phyloP scores from a whole-genome alignment of 2,888 invertebrate species.

The Coelopa pilipes region DNA sequence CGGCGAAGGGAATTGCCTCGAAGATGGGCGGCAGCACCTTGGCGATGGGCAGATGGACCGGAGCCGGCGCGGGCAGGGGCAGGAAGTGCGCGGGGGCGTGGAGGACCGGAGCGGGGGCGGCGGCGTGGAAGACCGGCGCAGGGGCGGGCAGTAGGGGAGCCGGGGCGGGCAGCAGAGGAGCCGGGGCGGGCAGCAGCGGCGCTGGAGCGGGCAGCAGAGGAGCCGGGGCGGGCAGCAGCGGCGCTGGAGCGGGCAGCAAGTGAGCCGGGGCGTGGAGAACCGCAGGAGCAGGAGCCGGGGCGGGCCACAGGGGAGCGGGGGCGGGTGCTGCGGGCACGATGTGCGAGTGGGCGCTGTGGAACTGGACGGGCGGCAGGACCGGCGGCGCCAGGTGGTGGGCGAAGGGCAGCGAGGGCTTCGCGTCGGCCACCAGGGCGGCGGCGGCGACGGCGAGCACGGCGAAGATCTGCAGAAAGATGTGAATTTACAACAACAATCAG shows the following conservation, averaged over 20 bases:
- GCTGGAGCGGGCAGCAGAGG: slow-evolving; percentile 39
- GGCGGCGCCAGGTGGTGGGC: slow-evolving; percentile 51
- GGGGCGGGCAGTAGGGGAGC: slow-evolving; percentile 41
- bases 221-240: slow-evolving; percentile 39
- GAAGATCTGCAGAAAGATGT: slow-evolving; percentile 39
- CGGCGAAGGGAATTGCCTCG: slow-evolving; percentile 54
- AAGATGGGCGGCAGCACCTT: slow-evolving; percentile 46
- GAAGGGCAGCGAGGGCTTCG: slow-evolving; percentile 56
- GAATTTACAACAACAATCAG: not conserved
- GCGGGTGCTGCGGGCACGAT: slow-evolving; percentile 34
- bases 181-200: slow-evolving; percentile 38
- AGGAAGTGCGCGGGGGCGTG: slow-evolving; percentile 38
- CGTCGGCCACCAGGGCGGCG: slow-evolving; percentile 35
- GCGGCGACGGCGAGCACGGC: slow-evolving; percentile 45
- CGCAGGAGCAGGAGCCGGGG: slow-evolving; percentile 36
- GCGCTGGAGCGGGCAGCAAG: slow-evolving; percentile 38
- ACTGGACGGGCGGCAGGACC: slow-evolving; percentile 45
- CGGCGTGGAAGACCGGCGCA: slow-evolving; percentile 30
- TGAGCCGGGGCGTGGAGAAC: slow-evolving; percentile 45
- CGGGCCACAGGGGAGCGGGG: slow-evolving; percentile 37
- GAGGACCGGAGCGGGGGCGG: slow-evolving; percentile 42
- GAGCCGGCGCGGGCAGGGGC: slow-evolving; percentile 46
- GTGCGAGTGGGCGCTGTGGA: slow-evolving; percentile 40
- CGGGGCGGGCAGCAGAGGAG: slow-evolving; percentile 41
- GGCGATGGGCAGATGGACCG: slow-evolving; percentile 37